Base-by-base conservation (phyloP, 2,888 invertebrate genomes). In the Phortica magna region DNA sequence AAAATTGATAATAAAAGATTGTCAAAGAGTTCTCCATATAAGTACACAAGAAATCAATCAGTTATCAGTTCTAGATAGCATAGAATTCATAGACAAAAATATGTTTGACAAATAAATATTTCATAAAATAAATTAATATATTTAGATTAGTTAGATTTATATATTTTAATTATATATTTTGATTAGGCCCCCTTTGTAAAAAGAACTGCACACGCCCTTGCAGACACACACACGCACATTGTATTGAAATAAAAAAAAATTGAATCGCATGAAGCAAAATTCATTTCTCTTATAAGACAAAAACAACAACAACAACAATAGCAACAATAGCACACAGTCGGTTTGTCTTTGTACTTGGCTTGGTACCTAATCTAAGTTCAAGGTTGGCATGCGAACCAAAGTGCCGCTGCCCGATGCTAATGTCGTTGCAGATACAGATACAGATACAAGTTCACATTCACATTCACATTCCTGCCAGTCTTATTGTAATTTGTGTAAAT, bases 311-410 rank as follows among this genome's bases (percentile, higher is more conserved):
- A 65, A 65, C 65, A 31, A 65, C 41, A 31, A 39, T 14, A 59
- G 10, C 65, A 65, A 31, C 65, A 65, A n/a, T 43, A 43, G 2
- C 19, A 68, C 9, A 7, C 17, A 42, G 42, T 17, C 68, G 68
- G 42, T 43, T 39, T 43, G 42, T 19, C 68, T 68, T 68, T 68
- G 43, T 68, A 68, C 68, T 68, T 68, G 68, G 43, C 14, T 68
- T 68, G n/a, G 68, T 68, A 42, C 68, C 68, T 68, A 68, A 68
- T 68, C 68, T 68, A 68, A 68, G 68, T 68, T 68, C 68, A 68
- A 68, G 68, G 68, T 68, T 68, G 68, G 68, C 39, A 68, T 43
- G 68, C 42, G 17, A 43, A 17, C 68, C 68, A 42, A 14, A 17
- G 10, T 17, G 14, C 59, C 7, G 10, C 17, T 59, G 59, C 22